Evolutionary conservation across 1,140 invertebrate genomes (phyloP), one percentile per base, ranked within the genome.

Genomic region (Drosophila arizonae): DNA sequence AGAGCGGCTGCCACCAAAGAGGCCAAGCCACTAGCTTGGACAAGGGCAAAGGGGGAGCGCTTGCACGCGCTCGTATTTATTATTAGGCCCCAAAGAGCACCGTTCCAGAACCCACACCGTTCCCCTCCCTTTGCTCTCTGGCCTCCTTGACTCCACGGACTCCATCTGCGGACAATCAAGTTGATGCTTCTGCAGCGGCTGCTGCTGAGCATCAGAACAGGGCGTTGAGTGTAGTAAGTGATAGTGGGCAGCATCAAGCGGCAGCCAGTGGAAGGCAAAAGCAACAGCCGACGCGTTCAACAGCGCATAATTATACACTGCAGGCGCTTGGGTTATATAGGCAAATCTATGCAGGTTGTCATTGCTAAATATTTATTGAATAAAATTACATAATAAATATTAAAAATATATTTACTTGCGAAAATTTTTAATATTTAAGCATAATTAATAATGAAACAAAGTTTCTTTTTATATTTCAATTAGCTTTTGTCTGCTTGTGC

Each of bases 21-120:
- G 43, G 24, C 43, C 43, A 9, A 60, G 36, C 33, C 39, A 17
- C 52, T 15, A 9, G 4, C 48, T 11, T 41, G 24, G 51, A 26
- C 46, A 55, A 48, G 51, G 54, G 77, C 64, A 64, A 57, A 65
- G 60, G 65, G 69, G 57, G 68, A 58, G 61, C 60, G 46, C 73
- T 79, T 87, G 84, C 84, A 88, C 84, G 84, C 84, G 85, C 71
- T 89, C 77, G 85, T 84, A 84, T 88, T 88, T 88, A 88, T 88
- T 89, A 88, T 88, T 88, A 88, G 85, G 67, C 73, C 45, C 43
- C 24, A 45, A 39, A 45, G 58, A 50, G 13, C 48, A 17, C 15
- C 43, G 36, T 39, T 39, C 36, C 11, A 6, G 10, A 39, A 3
- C 55, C 56, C 52, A 4, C 64, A 39, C 28, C n/a, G n/a, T n/a